Conservation (phyloP, 1,140 invertebrate species). For the Brachionus paranguensis region DNA sequence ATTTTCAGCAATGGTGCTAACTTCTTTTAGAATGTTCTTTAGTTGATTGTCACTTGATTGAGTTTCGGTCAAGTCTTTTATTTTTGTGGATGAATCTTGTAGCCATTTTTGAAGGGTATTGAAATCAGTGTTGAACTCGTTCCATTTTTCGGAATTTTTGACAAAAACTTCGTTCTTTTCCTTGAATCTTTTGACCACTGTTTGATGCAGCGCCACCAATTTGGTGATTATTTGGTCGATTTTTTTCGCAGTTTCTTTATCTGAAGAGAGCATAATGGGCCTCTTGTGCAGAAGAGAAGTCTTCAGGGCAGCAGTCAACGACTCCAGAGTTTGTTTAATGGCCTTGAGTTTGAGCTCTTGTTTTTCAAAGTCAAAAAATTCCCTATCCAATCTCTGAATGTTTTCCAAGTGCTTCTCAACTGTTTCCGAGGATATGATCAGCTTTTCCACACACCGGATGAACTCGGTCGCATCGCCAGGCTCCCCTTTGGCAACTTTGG, state of each 20-base stretch:
- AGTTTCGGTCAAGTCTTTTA: background rate
- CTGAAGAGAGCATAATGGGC: background rate
- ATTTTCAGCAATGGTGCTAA: background rate
- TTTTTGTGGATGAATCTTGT: background rate
- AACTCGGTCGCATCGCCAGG: background rate
- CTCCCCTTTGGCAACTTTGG: background rate
- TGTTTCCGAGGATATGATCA: background rate
- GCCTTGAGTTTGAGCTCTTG: conserved; percentile 27
- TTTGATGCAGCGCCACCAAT: conserved; percentile 1
- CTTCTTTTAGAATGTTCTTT: background rate
- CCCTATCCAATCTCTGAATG: background rate
- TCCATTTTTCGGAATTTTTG: conserved; percentile 5
- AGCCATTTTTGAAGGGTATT: background rate
- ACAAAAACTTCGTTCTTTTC: conserved; percentile 16
- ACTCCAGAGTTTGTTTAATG: conserved; percentile 32
- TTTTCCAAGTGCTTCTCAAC: conserved; percentile 30
- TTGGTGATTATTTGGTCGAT: background rate
- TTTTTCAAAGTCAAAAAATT: conserved; percentile 35
- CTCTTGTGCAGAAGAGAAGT: conserved; percentile 11
- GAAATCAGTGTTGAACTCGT: background rate
- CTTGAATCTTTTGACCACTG: conserved; percentile 5
- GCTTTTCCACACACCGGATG: conserved; percentile 6
- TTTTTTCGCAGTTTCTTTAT: background rate
- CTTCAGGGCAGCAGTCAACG: background rate
- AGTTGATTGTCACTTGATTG: background rate